Base-by-base conservation (phyloP, 2,888 invertebrate species). In the Orchesella flavescens region DNA sequence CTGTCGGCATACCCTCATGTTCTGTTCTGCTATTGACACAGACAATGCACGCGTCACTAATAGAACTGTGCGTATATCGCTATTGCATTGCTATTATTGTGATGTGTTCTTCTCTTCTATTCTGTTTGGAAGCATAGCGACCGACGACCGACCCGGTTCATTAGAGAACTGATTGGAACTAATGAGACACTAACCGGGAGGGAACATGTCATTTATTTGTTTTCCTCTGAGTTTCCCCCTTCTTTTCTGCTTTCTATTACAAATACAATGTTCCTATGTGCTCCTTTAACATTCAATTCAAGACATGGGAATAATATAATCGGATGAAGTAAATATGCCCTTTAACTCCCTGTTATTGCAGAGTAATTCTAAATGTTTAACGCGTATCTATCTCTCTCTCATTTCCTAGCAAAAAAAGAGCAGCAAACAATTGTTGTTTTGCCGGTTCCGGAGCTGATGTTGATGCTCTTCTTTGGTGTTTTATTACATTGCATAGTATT, bases 111-210 rank as follows among this genome's bases (percentile, higher is more conserved):
- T n/a, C n/a, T n/a, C n/a, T n/a, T n/a, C n/a, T n/a, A n/a, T 46
- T 46, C 53, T n/a, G 15, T 53, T 19, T 17, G 17, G 15, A n/a
- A 57, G 57, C 57, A 15, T 15, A 57, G 24, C 61, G 24, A 24
- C 13, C 71, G 79, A 79, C 61, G 24, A 24, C 13, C 71, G 79
- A 79, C 71, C 75, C 71, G 84, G 55, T 84, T 79, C 84, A 84
- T 84, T 84, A 84, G 83, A 77, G 73, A 68, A 69, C 73, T 76
- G 83, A 81, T 85, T 83, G 85, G 80, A 81, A 83, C 85, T 85
- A 85, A 83, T 85, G 83, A 85, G 85, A 83, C 83, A 85, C 68
- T 76, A 85, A 85, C 80, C 71, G 85, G 79, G 85, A 83, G 76
- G 78, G 83, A 80, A 75, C 84, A 79, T 79, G 79, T 78, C 73